Evolutionary conservation across 2,113 vertebrate species (phyloP).

Genomic region (Cynopterus brachyotis): DNA sequence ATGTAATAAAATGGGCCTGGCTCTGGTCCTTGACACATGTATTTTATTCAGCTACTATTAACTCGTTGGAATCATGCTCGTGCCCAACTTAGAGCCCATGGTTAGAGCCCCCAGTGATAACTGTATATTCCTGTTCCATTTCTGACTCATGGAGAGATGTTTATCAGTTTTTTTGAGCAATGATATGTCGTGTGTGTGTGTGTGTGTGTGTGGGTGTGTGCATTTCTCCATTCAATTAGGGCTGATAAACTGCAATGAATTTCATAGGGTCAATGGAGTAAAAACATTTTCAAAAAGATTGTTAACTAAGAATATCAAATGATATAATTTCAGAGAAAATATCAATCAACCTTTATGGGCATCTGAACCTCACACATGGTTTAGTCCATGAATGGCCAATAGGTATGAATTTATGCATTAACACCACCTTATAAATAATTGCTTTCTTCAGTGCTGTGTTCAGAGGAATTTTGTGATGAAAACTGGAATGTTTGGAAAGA

Average conservation of each 20-base stretch:
- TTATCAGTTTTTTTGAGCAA: neutral
- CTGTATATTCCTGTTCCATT: neutral
- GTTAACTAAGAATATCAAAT: neutral
- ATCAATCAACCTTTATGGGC: neutral
- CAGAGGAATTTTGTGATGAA: neutral
- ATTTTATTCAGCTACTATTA: neutral
- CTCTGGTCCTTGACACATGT: neutral
- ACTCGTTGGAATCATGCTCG: neutral
- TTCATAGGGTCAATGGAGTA: neutral
- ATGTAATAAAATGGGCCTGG: neutral
- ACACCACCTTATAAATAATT: neutral
- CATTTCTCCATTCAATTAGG: neutral
- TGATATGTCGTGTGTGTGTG: neutral
- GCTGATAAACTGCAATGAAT: neutral
- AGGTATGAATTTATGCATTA: neutral
- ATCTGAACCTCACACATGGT: neutral
- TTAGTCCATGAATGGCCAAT: neutral
- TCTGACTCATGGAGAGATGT: neutral
- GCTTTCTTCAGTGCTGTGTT: neutral
- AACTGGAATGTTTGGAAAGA: neutral
- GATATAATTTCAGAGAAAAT: neutral
- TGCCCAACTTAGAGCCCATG: neutral
- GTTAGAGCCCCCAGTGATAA: neutral
- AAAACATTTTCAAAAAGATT: constrained; percentile 19
- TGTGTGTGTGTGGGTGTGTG: neutral